These are phyloP conservation scores for Laticauda laticaudata DNA, from an alignment of 2,113 vertebrate genomes.

Conservation along the genomic window DNA sequence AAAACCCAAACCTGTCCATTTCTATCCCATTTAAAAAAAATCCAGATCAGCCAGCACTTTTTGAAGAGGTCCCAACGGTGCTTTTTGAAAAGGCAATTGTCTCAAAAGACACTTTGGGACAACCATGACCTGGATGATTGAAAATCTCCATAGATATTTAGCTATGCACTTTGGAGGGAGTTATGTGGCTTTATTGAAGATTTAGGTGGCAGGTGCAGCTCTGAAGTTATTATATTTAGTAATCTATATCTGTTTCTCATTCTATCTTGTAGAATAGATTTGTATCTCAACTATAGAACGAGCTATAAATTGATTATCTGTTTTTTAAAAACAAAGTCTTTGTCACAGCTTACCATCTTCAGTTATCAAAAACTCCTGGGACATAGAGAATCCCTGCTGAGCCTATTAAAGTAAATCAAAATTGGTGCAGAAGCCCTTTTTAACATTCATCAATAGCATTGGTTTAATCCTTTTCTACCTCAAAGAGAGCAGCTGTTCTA, in stretches of 20 bases:
- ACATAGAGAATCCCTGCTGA: neutral
- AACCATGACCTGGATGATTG: neutral
- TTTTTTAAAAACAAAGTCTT: neutral
- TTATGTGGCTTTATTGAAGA: neutral
- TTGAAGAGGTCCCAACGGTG: neutral
- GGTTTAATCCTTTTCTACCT: neutral
- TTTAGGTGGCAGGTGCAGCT: neutral
- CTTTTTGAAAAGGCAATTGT: neutral
- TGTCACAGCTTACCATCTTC: neutral
- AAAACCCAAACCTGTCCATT: neutral
- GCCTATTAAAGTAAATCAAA: neutral
- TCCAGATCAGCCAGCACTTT: neutral
- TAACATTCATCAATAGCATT: neutral
- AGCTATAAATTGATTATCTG: neutral
- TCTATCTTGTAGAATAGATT: neutral
- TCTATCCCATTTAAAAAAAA: neutral
- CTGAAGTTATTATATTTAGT: neutral
- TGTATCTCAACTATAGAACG: neutral
- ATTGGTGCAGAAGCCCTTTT: neutral
- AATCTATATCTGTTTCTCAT: neutral
- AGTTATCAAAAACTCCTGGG: neutral
- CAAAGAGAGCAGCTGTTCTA: neutral
- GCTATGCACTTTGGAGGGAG: neutral
- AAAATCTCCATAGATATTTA: neutral
- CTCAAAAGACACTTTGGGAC: neutral